Percentiles rank a stretch among this genome's conserved stretches.
These are phyloP conservation scores for Drosophila pseudotalamancana DNA, from an alignment of 2,888 invertebrate species.

Conservation along the genomic window DNA sequence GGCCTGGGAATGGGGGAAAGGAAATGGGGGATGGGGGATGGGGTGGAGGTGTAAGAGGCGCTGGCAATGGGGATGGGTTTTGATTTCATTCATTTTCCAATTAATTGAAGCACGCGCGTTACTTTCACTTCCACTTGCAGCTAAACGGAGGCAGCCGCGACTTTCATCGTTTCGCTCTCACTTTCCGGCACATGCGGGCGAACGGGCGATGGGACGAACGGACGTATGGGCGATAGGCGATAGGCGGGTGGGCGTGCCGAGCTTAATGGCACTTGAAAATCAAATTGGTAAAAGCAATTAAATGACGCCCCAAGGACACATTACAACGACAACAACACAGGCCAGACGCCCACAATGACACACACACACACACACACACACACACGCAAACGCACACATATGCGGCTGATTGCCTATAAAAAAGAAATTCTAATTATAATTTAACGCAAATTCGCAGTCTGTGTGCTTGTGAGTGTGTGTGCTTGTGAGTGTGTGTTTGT, in stretches of 20 bases:
- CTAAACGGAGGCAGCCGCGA: conserved; percentile 20
- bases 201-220: neutral
- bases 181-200: conserved; percentile 66
- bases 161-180: conserved; percentile 60
- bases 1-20: no score
- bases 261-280: conserved; percentile 83
- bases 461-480: neutral
- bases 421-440: conserved; percentile 81
- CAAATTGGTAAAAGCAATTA: conserved; percentile 84
- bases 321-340: conserved; percentile 66
- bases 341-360: conserved; percentile 29
- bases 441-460: conserved; percentile 77
- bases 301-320: conserved; percentile 85
- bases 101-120: conserved; percentile 80
- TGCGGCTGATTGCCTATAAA: conserved; percentile 77
- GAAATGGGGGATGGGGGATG: no score
- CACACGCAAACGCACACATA: conserved; percentile 37
- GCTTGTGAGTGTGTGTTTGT: conserved; percentile 29
- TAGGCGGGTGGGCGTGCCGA: conserved; percentile 67
- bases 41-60: neutral
- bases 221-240: conserved; percentile 15
- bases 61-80: neutral
- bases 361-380: conserved; percentile 27
- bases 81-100: conserved; percentile 79
- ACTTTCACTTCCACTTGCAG: conserved; percentile 71